Base-by-base conservation (phyloP, 2,113 vertebrate genomes). In the Mandrillus leucophaeus region DNA sequence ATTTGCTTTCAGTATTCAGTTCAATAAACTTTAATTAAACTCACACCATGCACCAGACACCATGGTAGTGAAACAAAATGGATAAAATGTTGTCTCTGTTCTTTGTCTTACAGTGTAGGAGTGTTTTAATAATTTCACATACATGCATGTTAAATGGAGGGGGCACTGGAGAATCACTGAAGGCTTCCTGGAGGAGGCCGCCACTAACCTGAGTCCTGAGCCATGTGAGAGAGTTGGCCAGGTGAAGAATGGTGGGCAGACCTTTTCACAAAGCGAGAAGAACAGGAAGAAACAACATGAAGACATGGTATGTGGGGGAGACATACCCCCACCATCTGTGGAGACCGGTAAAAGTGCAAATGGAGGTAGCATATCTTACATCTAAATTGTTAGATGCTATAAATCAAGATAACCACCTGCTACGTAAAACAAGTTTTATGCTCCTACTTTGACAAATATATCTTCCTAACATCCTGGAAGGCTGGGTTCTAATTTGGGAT, bases 1-100 rank as follows among this genome's bases (percentile, higher is more conserved):
- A 81, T 96, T 96, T 93, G 86, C 57, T 97, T 96, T 95, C 70
- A 72, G 83, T 95, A 96, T 97, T 85, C 17, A 40, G 38, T 93
- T 85, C 76, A 72, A n/a, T 84, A 95, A 95, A 96, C 20, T 87
- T 96, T 92, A 97, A 96, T 97, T 84, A 97, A 96, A 92, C 38
- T 57, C 75, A 88, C 73, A 72, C 40, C 64, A 38, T 76, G 43
- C 64, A 75, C n/a, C 80, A 95, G 95, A 83, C 75, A 88, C 79
- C 61, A 68, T 48, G 52, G 32, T 12, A 92, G 25, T 92, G 45
- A 96, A 80, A 76, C 66, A 86, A 50, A 93, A 80, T 57, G 38
- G 52, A 87, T 61, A 57, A 75, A 82, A 61, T 68, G 4, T 45
- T 12, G 2, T 52, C n/a, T 84, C 50, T 50, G 40, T 87, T 81